A percentile compares a stretch with the other conserved stretches of the same genome.
These are phyloP conservation scores for Platyscapa corneri DNA, from an alignment of 1,140 invertebrate genomes.

Conservation along the genomic window DNA sequence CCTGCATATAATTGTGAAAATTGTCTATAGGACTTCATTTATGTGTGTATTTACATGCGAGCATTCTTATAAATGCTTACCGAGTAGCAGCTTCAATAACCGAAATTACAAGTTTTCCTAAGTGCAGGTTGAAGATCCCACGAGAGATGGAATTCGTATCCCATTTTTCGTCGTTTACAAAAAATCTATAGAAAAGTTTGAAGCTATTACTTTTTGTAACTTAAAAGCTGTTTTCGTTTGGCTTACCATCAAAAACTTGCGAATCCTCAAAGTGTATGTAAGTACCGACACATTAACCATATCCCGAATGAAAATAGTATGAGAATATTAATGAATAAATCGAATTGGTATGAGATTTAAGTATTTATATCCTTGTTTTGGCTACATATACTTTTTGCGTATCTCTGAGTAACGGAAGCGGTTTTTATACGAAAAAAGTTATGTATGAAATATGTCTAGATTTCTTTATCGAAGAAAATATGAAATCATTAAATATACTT, in stretches of 20 bases:
- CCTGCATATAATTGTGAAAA: not conserved
- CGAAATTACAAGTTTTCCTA: conserved; percentile 12
- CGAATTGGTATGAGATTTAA: too few species aligned
- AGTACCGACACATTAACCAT: conserved; percentile 38
- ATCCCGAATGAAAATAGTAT: conserved; percentile 4
- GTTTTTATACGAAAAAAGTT: too few species aligned
- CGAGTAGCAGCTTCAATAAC: conserved; percentile 16
- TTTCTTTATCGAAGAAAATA: too few species aligned
- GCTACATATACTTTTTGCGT: too few species aligned
- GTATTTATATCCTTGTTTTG: too few species aligned
- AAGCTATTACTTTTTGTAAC: not conserved
- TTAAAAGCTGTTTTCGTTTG: conserved; percentile 1
- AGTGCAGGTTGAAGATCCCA: not conserved
- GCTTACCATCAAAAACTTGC: conserved; percentile 37
- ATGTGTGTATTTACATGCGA: not conserved
- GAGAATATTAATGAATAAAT: too few species aligned
- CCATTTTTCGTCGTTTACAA: not conserved
- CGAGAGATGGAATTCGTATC: not conserved
- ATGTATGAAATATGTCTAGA: too few species aligned
- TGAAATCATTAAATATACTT: too few species aligned
- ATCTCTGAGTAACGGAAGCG: too few species aligned
- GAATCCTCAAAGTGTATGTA: not conserved
- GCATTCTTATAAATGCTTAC: too few species aligned
- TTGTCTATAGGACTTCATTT: not conserved
- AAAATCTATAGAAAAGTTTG: conserved; percentile 32